Percentiles rank a stretch among this genome's conserved stretches.
Evolutionary conservation across 2,888 invertebrate genomes (phyloP).

Genomic region (Orchesellides sinensis): DNA sequence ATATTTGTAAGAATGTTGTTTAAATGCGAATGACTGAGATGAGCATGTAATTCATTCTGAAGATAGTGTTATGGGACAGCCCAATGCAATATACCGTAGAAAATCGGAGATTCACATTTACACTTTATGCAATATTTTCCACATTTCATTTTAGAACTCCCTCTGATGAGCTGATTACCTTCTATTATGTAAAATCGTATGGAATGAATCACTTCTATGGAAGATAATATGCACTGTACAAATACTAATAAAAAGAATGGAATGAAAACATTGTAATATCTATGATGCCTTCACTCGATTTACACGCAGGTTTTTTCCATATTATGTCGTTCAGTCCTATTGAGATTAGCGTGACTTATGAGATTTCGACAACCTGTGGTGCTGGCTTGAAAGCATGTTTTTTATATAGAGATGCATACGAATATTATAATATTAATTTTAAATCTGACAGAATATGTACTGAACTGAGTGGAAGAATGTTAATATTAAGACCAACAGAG

Average conservation of each 20-base stretch:
- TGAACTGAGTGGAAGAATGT: conserved; percentile 44
- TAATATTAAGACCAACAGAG: conserved; percentile 54
- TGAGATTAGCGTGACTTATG: conserved; percentile 71
- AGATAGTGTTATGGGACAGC: no score
- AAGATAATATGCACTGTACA: conserved; percentile 38
- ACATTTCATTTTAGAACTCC: conserved; percentile 47
- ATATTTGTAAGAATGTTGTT: no score
- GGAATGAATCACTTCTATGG: conserved; percentile 51
- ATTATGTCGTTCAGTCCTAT: conserved; percentile 61
- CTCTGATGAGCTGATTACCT: conserved; percentile 61
- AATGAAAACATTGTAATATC: conserved; percentile 47
- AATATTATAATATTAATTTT: no score
- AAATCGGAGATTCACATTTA: conserved; percentile 50
- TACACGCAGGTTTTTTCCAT: conserved; percentile 26
- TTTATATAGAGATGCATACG: no score
- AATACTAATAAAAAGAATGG: conserved; percentile 33
- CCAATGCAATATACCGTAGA: conserved; percentile 26
- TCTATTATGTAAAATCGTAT: conserved; percentile 56
- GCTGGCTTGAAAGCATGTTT: conserved; percentile 50
- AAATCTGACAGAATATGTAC: no score
- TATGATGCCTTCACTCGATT: background rate
- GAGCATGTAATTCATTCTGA: background rate
- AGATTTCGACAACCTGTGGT: conserved; percentile 69
- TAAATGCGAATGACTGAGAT: background rate
- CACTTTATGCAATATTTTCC: conserved; percentile 11